These are phyloP conservation scores for Pterocles orientalis DNA, from an alignment of 2,113 vertebrate genomes.

Conservation along the genomic window DNA sequence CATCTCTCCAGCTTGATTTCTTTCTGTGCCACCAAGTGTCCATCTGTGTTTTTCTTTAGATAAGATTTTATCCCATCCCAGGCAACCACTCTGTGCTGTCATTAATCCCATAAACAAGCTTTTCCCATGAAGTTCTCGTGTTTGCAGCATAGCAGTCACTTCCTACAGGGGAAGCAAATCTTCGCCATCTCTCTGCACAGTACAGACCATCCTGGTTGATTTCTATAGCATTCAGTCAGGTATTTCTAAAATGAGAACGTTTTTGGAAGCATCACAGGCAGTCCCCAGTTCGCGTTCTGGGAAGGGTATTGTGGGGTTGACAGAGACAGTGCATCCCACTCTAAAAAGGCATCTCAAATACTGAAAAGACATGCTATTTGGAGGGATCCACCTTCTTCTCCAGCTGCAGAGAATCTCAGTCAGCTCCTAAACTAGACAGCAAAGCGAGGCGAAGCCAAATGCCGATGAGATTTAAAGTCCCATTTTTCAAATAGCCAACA, in stretches of 20 bases:
- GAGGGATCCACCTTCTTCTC: not conserved
- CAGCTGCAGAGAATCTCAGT: not conserved
- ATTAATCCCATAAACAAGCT: not conserved
- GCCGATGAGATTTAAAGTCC: not conserved
- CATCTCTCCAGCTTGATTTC: not conserved
- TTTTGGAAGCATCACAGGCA: not conserved
- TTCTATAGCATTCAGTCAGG: not conserved
- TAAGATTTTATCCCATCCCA: slow-evolving; percentile 28
- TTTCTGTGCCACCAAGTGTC: slow-evolving; percentile 18
- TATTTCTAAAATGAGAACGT: not conserved
- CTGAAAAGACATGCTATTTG: not conserved
- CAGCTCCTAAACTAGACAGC: not conserved
- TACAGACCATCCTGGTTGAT: not conserved
- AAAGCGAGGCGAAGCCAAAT: not conserved
- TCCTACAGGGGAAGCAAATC: not conserved
- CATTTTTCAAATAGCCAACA: not conserved
- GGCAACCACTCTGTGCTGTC: not conserved
- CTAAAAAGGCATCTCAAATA: not conserved
- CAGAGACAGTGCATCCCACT: not conserved
- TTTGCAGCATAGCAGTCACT: not conserved
- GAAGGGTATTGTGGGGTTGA: not conserved
- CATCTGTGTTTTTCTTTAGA: slow-evolving; percentile 20
- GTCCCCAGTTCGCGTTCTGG: not conserved
- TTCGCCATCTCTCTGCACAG: not conserved
- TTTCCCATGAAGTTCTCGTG: not conserved